phyloP scores from a whole-genome alignment of 2,797 vertebrate genomes.

The Sparidentex hasta region DNA sequence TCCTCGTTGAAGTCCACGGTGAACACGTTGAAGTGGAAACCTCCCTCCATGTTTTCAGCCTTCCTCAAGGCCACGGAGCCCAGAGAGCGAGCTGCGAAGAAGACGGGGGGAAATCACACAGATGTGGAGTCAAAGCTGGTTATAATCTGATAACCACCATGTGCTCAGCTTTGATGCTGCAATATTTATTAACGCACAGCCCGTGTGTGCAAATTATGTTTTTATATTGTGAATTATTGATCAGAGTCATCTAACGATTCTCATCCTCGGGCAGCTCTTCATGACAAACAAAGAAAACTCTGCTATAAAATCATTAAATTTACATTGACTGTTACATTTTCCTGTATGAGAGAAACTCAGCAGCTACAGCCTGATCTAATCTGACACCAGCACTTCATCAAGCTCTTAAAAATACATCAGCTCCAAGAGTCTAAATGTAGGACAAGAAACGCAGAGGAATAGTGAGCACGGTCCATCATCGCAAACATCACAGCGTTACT shows the following conservation, averaged over 20 bases:
- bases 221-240: slow-evolving; percentile 35
- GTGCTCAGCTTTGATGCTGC: not conserved
- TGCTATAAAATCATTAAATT: slow-evolving; percentile 5
- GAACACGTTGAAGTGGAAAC: slow-evolving; percentile 95
- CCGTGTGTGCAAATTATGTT: not conserved
- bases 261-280: not conserved
- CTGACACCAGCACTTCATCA: not conserved
- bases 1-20: slow-evolving; percentile 98
- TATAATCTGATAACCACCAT: not conserved
- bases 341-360: not conserved
- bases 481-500: slow-evolving; percentile 9
- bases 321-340: not conserved
- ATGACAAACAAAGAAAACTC: slow-evolving; percentile 14
- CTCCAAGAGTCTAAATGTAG: not conserved
- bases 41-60: slow-evolving; percentile 91
- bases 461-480: not conserved
- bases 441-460: slow-evolving; percentile 6
- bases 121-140: not conserved
- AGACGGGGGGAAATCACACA: not conserved
- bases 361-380: not conserved
- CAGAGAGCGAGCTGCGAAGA: slow-evolving; percentile 92
- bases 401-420: not conserved
- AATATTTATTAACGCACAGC: slow-evolving; percentile 14
- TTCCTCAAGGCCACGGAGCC: slow-evolving; percentile 97
- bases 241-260: slow-evolving; percentile 1